Evolutionary conservation across 2,888 invertebrate genomes (phyloP).

Genomic region (Cataglyphis albicans): DNA sequence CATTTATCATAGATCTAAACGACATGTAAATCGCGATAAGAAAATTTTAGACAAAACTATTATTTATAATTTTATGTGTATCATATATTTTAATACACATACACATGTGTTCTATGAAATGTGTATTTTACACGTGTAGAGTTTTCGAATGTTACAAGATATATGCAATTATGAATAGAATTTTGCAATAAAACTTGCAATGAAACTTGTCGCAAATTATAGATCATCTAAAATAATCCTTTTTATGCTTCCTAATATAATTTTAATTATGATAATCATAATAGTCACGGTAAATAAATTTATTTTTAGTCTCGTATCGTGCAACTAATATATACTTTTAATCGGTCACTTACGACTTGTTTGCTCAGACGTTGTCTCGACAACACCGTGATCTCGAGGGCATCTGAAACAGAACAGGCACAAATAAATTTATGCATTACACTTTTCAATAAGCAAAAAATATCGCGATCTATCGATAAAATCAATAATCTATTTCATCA

Average conservation of each 20-base stretch:
- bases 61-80: background rate
- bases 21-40: background rate
- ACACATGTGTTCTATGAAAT: background rate
- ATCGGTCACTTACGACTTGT: slow-evolving; percentile 79
- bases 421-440: background rate
- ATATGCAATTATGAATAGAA: background rate
- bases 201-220: background rate
- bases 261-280: background rate
- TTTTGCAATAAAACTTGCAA: background rate
- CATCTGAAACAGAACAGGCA: slow-evolving; percentile 80
- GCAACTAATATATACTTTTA: background rate
- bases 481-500: background rate
- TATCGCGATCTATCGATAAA: background rate
- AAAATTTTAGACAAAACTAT: background rate
- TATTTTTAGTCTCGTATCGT: background rate
- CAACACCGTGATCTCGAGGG: slow-evolving; percentile 78
- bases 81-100: background rate
- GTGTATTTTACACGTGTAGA: background rate
- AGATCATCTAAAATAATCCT: background rate
- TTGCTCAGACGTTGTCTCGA: slow-evolving; percentile 80
- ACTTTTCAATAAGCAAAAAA: background rate
- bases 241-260: background rate
- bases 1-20: background rate
- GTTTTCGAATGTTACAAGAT: background rate
- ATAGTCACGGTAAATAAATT: background rate